phyloP scores from a whole-genome alignment of 2,888 invertebrate species.

The Cheilosia scutellata region DNA sequence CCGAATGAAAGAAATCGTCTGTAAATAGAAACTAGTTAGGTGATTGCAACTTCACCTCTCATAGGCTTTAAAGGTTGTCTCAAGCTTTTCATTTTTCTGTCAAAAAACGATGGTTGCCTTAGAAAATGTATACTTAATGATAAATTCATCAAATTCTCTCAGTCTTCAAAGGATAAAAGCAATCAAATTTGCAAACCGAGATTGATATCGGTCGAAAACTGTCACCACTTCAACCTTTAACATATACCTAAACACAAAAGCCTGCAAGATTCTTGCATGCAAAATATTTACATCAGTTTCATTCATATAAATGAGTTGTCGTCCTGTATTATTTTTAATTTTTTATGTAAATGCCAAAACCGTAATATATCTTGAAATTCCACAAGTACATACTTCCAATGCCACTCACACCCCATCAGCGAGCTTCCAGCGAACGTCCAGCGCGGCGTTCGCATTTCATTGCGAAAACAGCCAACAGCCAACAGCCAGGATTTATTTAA shows the following conservation, averaged over 20 bases:
- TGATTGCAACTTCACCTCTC: too few relatives aligned
- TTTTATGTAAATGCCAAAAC: constrained; percentile 10
- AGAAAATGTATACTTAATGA: too few relatives aligned
- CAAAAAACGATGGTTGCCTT: too few relatives aligned
- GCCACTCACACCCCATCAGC: neutral
- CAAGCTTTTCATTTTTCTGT: too few relatives aligned
- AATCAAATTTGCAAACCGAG: too few relatives aligned
- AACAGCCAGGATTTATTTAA: constrained; percentile 70
- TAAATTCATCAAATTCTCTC: too few relatives aligned
- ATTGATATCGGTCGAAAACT: too few relatives aligned
- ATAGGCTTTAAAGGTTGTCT: too few relatives aligned
- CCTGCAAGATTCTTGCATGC: neutral
- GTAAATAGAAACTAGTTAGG: too few relatives aligned
- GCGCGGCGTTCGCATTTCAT: neutral
- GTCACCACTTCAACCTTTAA: neutral
- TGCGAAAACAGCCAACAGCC: constrained; percentile 16
- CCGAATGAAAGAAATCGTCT: too few relatives aligned
- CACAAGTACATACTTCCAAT: constrained; percentile 7
- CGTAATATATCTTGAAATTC: constrained; percentile 24
- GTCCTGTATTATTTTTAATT: neutral
- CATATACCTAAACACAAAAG: neutral
- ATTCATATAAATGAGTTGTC: constrained; percentile 7
- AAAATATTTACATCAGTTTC: neutral
- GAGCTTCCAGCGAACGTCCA: too few relatives aligned
- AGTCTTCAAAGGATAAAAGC: too few relatives aligned